Conservation (phyloP, 1,140 invertebrate species). For the Trissolcus basalis region DNA sequence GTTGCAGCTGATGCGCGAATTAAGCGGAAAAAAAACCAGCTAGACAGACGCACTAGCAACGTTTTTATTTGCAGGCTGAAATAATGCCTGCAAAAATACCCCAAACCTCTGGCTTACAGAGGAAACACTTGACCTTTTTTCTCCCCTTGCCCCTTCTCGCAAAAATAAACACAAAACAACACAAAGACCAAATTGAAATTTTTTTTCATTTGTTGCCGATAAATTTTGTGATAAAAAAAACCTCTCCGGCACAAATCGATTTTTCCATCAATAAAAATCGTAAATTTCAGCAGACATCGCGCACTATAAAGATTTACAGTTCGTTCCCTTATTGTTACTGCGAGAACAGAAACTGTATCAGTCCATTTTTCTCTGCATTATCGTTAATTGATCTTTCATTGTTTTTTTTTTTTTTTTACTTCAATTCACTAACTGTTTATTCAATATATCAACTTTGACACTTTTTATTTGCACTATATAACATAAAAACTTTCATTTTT, state of each 20-base stretch:
- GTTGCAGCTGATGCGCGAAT: conserved; percentile 35
- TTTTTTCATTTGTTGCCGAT: no score
- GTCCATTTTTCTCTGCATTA: background rate
- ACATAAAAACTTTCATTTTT: no score
- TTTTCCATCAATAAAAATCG: background rate
- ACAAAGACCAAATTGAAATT: no score
- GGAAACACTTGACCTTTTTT: no score
- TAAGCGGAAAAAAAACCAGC: conserved; percentile 40
- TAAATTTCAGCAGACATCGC: background rate
- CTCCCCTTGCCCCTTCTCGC: no score
- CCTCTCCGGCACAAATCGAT: background rate
- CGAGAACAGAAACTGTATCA: background rate
- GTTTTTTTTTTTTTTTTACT: background rate
- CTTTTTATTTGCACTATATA: no score
- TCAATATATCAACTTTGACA: no score
- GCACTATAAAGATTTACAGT: conserved; percentile 1
- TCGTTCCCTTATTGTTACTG: background rate
- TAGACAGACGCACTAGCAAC: conserved; percentile 42
- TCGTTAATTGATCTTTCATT: conserved; percentile 1
- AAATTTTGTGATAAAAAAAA: no score
- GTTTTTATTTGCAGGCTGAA: conserved; percentile 43
- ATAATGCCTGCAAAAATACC: background rate
- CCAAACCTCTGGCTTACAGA: no score
- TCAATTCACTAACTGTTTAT: no score
- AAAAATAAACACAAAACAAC: no score